Percentiles rank a stretch among this genome's conserved stretches.
These are phyloP conservation scores for Myiozetetes cayanensis DNA, from an alignment of 2,113 vertebrate genomes.

Conservation along the genomic window DNA sequence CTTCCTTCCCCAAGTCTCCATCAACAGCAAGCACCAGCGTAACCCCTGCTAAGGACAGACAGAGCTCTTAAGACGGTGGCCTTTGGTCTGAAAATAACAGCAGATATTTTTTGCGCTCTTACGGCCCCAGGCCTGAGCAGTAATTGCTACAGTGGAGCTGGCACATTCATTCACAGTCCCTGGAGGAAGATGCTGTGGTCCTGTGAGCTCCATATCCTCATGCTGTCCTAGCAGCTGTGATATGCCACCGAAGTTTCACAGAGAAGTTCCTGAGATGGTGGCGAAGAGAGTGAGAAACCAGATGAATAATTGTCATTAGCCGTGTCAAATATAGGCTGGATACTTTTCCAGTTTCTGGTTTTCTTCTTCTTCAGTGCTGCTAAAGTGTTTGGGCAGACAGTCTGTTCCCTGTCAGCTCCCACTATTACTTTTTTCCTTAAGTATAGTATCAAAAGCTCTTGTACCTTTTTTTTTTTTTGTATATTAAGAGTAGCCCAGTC, in stretches of 20 bases:
- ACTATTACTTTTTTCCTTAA: not conserved
- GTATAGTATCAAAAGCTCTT: not conserved
- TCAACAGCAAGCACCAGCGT: not conserved
- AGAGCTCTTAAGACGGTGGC: not conserved
- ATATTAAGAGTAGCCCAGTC: not conserved
- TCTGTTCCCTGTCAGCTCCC: not conserved
- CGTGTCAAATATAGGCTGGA: not conserved
- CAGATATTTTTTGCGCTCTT: accelerated
- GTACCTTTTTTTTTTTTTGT: too few relatives aligned
- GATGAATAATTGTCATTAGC: not conserved
- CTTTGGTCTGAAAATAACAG: not conserved
- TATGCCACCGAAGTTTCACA: not conserved
- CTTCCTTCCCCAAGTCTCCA: not conserved
- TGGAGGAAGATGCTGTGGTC: not conserved
- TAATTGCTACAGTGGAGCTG: not conserved
- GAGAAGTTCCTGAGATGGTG: not conserved
- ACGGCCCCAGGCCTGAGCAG: accelerated
- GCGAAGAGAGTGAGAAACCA: not conserved
- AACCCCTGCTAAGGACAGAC: not conserved
- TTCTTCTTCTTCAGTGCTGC: not conserved
- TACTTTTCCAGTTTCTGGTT: not conserved
- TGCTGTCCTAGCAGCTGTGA: not conserved
- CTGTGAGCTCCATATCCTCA: not conserved
- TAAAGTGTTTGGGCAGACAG: not conserved
- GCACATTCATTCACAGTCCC: not conserved